Evolutionary conservation across 2,113 vertebrate genomes (phyloP).

Genomic region (Ifrita kowaldi): DNA sequence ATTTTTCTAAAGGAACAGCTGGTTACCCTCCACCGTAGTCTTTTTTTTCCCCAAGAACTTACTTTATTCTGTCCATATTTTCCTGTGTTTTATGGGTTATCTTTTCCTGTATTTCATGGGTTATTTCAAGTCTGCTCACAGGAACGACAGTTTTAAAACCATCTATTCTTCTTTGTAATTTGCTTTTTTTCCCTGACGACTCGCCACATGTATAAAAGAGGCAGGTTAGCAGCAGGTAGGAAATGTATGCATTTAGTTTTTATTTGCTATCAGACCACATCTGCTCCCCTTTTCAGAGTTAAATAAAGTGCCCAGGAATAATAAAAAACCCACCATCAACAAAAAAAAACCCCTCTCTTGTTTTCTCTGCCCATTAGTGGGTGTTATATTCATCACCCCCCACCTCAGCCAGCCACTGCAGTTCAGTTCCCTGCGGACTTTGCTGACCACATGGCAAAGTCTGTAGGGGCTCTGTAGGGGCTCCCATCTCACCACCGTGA

Average conservation of each 20-base stretch:
- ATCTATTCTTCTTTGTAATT: background rate
- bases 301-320: background rate
- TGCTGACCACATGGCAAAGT: background rate
- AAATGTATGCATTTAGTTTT: background rate
- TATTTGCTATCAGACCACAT: background rate
- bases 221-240: background rate
- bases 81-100: background rate
- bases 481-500: background rate
- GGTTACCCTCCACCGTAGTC: background rate
- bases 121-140: background rate
- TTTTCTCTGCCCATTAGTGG: fast-evolving
- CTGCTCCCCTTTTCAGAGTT: background rate
- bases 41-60: background rate
- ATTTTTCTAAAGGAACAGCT: background rate
- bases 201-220: background rate
- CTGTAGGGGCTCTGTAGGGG: background rate
- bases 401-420: background rate
- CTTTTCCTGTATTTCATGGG: background rate
- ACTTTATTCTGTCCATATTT: background rate
- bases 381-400: background rate
- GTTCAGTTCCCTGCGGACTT: background rate
- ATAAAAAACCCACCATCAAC: background rate
- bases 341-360: background rate
- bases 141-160: background rate
- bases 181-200: background rate